Evolutionary conservation across 2,113 vertebrate genomes (phyloP).

Genomic region (Hemichromis elongatus): DNA sequence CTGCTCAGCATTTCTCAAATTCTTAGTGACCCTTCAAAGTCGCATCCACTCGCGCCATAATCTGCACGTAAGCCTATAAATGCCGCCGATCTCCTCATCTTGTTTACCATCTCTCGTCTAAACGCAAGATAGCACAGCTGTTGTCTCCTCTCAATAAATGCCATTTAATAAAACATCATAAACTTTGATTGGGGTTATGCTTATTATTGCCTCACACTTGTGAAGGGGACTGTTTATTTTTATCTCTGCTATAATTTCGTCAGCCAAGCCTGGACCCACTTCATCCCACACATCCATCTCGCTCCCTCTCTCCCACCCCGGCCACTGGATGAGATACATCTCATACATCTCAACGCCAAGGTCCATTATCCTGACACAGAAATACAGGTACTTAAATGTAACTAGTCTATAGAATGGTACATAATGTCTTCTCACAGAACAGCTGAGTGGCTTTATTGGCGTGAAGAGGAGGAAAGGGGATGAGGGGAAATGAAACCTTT

Average conservation of each 20-base stretch:
- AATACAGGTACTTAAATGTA: slow-evolving; percentile 39
- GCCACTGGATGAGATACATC: slow-evolving; percentile 34
- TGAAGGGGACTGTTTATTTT: slow-evolving; percentile 49
- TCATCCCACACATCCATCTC: not conserved
- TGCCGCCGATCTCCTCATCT: slow-evolving; percentile 2
- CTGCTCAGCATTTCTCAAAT: not conserved
- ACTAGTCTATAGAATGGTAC: slow-evolving; percentile 25
- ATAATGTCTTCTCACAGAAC: slow-evolving; percentile 23
- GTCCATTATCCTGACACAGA: slow-evolving; percentile 49
- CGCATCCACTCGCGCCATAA: not conserved
- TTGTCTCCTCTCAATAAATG: slow-evolving; percentile 52
- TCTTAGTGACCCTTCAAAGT: slow-evolving; percentile 16
- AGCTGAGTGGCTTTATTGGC: slow-evolving; percentile 23
- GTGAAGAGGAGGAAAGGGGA: not conserved
- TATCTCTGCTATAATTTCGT: slow-evolving; percentile 41
- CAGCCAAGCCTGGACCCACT: slow-evolving; percentile 7
- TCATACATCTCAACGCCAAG: slow-evolving; percentile 28
- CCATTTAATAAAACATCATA: slow-evolving; percentile 48
- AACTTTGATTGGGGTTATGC: slow-evolving; percentile 61
- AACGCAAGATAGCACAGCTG: slow-evolving; percentile 43
- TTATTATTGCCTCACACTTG: slow-evolving; percentile 44
- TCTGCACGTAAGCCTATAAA: slow-evolving; percentile 38
- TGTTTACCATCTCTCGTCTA: slow-evolving; percentile 38
- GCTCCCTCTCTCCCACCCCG: not conserved
- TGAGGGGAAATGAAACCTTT: slow-evolving; percentile 15